These are phyloP conservation scores for Gari tellinella DNA, from an alignment of 2,888 invertebrate species.

Conservation along the genomic window DNA sequence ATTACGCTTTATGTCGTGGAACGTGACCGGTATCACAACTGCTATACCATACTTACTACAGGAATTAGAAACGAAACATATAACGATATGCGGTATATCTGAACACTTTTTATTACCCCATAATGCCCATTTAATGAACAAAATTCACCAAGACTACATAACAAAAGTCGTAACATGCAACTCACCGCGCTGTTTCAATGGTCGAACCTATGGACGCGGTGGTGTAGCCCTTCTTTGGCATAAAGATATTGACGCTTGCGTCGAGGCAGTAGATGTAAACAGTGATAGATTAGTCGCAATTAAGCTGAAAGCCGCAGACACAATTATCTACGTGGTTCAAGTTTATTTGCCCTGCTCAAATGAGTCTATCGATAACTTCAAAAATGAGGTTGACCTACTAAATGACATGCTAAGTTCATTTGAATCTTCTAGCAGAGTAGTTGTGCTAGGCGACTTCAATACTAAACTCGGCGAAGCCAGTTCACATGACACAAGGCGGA, in stretches of 20 bases:
- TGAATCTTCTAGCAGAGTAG: background rate
- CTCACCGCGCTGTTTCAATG: no score
- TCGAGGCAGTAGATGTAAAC: slow-evolving; percentile 1
- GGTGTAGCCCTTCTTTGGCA: slow-evolving; percentile 4
- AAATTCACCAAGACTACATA: background rate
- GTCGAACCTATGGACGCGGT: slow-evolving; percentile 4
- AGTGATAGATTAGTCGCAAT: slow-evolving; percentile 1
- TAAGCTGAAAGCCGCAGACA: background rate
- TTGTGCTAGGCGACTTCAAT: slow-evolving; percentile 6
- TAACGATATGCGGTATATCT: slow-evolving; percentile 2
- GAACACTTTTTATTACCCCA: background rate
- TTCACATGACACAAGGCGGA: background rate
- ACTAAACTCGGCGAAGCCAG: background rate
- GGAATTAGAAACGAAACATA: background rate
- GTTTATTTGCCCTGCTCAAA: slow-evolving; percentile 8
- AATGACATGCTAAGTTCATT: background rate
- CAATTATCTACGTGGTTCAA: background rate
- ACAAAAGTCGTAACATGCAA: slow-evolving; percentile 4
- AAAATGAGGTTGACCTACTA: background rate
- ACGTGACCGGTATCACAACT: background rate
- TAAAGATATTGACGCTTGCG: background rate
- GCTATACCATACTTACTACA: slow-evolving; percentile 1
- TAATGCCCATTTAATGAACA: background rate
- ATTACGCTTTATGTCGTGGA: background rate
- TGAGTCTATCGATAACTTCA: background rate